A percentile compares a stretch with the other conserved stretches of the same genome.
Evolutionary conservation across 2,113 vertebrate genomes (phyloP).

Genomic region (Xiphophorus couchianus): DNA sequence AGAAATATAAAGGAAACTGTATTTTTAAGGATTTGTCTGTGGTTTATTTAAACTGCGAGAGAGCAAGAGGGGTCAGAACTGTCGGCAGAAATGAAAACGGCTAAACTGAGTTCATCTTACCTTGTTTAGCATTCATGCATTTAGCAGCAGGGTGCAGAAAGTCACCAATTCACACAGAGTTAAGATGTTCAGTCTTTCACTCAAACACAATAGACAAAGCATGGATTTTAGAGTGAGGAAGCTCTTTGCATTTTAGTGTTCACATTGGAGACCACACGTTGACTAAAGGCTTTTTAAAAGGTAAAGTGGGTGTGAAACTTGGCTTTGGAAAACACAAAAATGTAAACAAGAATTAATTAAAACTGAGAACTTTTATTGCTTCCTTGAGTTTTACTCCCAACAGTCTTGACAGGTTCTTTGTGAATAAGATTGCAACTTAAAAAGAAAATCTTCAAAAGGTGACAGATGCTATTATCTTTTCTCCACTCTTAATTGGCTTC

Average conservation of each 20-base stretch:
- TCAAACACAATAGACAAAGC: not conserved
- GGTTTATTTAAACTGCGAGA: too few relatives aligned
- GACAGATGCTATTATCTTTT: conserved; percentile 15
- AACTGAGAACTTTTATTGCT: not conserved
- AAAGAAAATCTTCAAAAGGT: not conserved
- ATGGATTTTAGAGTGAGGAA: not conserved
- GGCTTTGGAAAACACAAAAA: not conserved
- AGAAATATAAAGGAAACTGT: too few relatives aligned
- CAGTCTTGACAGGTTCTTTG: not conserved
- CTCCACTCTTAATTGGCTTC: conserved; percentile 21
- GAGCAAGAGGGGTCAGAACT: too few relatives aligned
- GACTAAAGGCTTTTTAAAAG: not conserved
- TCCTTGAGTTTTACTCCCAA: not conserved
- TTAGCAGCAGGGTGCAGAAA: not conserved
- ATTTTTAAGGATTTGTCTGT: too few relatives aligned
- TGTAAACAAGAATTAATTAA: not conserved
- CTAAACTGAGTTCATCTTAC: not conserved
- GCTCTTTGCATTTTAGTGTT: not conserved
- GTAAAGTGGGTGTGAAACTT: not conserved
- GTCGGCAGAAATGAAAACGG: too few relatives aligned
- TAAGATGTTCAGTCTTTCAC: not conserved
- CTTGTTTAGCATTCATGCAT: not conserved
- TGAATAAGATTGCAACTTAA: not conserved
- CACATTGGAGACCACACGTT: not conserved
- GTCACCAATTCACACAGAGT: not conserved